Evolutionary conservation across 2,113 vertebrate species (phyloP).

Genomic region (Cavia porcellus): DNA sequence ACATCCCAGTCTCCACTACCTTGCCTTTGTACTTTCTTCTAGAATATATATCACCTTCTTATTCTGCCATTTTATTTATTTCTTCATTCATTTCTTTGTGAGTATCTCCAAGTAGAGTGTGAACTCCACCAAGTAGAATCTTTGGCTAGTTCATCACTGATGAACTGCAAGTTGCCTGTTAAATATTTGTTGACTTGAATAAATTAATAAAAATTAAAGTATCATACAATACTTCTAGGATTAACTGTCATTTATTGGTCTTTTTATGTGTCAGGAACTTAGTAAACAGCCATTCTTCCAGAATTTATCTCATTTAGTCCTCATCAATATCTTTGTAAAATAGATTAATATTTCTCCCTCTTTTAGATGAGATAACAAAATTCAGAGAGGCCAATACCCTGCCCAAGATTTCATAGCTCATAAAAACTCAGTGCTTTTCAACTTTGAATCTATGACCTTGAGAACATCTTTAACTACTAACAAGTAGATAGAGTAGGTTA

Average conservation of each 20-base stretch:
- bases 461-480: background rate
- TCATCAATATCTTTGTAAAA: background rate
- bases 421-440: background rate
- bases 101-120: background rate
- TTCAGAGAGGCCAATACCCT: background rate
- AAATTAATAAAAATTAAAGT: background rate
- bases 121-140: background rate
- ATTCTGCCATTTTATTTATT: background rate
- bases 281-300: background rate
- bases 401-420: background rate
- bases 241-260: background rate
- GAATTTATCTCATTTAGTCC: conserved; percentile 11
- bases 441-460: background rate
- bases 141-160: background rate
- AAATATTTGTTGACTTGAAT: background rate
- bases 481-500: background rate
- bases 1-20: background rate
- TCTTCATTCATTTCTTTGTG: background rate
- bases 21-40: background rate
- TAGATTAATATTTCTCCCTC: background rate
- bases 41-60: background rate
- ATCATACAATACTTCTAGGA: background rate
- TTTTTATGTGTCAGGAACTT: background rate
- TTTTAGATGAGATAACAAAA: conserved; percentile 25
- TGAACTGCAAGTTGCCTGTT: background rate